Evolutionary conservation across 2,888 invertebrate genomes (phyloP), one percentile per base, ranked within the genome.

Genomic region (Frankliniella intonsa): DNA sequence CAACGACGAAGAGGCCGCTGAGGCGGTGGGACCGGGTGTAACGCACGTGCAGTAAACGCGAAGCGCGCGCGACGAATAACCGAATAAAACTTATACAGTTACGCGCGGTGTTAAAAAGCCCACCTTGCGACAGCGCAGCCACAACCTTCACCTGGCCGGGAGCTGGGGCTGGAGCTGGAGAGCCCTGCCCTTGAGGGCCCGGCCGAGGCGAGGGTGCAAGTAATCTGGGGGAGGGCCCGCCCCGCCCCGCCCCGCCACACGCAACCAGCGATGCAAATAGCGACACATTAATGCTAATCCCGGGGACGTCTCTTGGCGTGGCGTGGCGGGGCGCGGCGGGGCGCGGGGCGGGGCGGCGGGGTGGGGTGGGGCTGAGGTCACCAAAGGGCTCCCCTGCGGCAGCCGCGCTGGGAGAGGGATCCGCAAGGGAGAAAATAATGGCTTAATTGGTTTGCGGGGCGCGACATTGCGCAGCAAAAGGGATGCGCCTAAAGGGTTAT

Each of bases 221-320:
- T n/a, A 62, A 62, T 62, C 62, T 38, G 38, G 5, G 38, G 3
- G 38, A 5, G 38, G 5, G 38, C 22, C 69, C 12, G 69, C 69
- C 12, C 25, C 25, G 22, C 22, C 69, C 69, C 22, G 22, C 69
- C 14, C 55, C 25, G 69, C 69, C 69, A 69, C 69, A 19, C 12
- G 22, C 69, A 76, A n/a, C 69, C 69, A 5, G 69, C 69, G 25
- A 76, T 76, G 69, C 69, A 76, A 76, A 76, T 76, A 76, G 62
- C 69, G 69, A 22, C 69, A 22, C 69, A 76, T 76, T 76, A 76
- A 76, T 76, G 69, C 69, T 76, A 76, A 76, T 76, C 69, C 25
- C 9, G 69, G 69, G 69, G 25, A 8, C 25, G 69, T 76, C 22
- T 76, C 69, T 76, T 25, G 22, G 69, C 69, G 69, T 22, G 69